Base-by-base conservation (phyloP, 2,888 invertebrate species). In the Caenorhabditis sp. region DNA sequence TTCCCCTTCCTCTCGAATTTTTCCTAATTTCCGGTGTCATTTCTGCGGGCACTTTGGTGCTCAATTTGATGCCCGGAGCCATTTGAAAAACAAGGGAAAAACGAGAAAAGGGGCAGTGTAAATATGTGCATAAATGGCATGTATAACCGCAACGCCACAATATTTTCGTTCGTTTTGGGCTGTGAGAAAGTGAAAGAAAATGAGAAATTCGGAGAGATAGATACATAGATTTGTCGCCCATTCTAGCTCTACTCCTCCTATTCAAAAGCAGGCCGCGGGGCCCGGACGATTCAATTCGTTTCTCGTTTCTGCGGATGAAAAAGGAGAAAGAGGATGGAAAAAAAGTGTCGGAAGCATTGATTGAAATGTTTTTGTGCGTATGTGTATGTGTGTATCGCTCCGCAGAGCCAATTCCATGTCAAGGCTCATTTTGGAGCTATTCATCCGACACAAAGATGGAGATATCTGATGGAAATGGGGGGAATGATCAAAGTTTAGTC, bases 121-220 rank as follows among this genome's bases (percentile, higher is more conserved):
- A 58, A 58, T 58, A 58, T 58, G 60, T 44, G 44, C 60, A 60
- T 60, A 60, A 60, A 60, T 60, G 60, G 24, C 60, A 60, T 40
- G 44, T 24, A 44, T 40, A 44, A 26, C 11, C 37, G 15, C 9
- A 11, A 56, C 32, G 32, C 9, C 32, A 32, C 32, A 32, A 32
- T 32, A 32, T 32, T 32, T 32, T 32, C 32, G 32, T 6, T 32
- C 32, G n/a, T n/a, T n/a, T n/a, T n/a, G n/a, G n/a, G n/a, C n/a
- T n/a, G n/a, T n/a, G n/a, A n/a, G n/a, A n/a, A n/a, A n/a, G n/a
- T n/a, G n/a, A n/a, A n/a, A n/a, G n/a, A 4, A 32, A 9, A 32
- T 4, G 9, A 32, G 32, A 32, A 9, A 28, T 32, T 18, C 58
- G 18, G 18, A 40, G 13, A 58, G 18, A 58, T 28, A 58, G 5